These are phyloP conservation scores for Tragelaphus oryx DNA, from an alignment of 2,797 vertebrate genomes.

Conservation along the genomic window DNA sequence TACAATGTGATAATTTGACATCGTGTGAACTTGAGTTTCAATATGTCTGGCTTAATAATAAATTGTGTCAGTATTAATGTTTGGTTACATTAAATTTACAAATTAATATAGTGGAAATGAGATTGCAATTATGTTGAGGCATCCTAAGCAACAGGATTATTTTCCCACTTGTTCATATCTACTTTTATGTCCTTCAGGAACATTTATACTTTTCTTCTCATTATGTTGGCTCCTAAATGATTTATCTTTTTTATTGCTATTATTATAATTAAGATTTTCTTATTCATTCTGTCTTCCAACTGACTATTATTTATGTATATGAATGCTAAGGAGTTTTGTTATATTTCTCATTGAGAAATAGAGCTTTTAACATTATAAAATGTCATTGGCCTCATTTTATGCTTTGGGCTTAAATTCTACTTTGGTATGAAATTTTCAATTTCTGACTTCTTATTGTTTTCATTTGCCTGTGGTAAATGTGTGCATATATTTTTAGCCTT, in stretches of 20 bases:
- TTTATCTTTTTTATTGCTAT: neutral
- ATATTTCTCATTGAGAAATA: neutral
- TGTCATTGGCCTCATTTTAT: neutral
- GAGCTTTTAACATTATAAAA: neutral
- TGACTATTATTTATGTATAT: neutral
- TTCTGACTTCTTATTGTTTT: neutral
- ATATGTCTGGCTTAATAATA: neutral
- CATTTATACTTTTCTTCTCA: neutral
- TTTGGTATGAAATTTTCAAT: neutral
- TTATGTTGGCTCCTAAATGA: neutral
- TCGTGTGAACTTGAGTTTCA: neutral
- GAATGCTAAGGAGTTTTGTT: neutral
- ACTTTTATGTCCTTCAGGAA: neutral
- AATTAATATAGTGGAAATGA: neutral
- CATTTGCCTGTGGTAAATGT: neutral
- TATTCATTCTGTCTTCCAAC: neutral
- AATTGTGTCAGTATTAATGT: neutral
- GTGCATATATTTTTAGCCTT: neutral
- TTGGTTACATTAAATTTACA: neutral
- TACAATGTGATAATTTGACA: neutral
- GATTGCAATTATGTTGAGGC: neutral
- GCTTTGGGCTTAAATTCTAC: neutral
- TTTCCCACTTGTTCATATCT: neutral
- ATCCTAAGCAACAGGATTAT: neutral
- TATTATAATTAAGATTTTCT: neutral